phyloP scores from a whole-genome alignment of 1,140 invertebrate genomes.

The Drosophila rhopaloa region DNA sequence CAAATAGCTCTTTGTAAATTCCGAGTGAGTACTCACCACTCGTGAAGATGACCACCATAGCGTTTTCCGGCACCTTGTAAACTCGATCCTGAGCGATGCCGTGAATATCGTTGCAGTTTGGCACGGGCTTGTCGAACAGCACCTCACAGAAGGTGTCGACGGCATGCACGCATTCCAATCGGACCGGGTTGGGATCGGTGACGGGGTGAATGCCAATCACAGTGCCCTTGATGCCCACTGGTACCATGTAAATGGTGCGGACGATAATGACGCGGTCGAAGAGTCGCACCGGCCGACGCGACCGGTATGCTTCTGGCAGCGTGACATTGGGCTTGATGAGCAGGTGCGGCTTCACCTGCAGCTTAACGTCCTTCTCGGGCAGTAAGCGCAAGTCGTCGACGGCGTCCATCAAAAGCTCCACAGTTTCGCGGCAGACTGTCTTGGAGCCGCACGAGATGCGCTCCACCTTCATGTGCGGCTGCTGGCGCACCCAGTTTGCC shows the following conservation, averaged over 20 bases:
- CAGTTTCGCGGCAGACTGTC: conserved; percentile 89
- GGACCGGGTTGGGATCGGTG: conserved; percentile 77
- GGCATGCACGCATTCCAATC: conserved; percentile 68
- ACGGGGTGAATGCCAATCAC: conserved; percentile 89
- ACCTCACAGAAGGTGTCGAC: conserved; percentile 76
- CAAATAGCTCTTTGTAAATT: too few relatives aligned
- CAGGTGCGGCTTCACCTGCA: conserved; percentile 92
- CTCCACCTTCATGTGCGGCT: conserved; percentile 87
- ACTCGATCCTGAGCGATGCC: conserved; percentile 75
- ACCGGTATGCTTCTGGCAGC: conserved; percentile 63
- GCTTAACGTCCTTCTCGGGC: conserved; percentile 86
- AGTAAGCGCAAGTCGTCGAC: conserved; percentile 85
- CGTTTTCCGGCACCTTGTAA: conserved; percentile 70
- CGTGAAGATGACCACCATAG: conserved; percentile 53
- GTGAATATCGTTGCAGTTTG: conserved; percentile 70
- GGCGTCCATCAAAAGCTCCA: conserved; percentile 87
- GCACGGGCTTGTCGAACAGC: conserved; percentile 66
- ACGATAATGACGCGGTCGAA: conserved; percentile 94
- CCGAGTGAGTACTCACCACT: conserved; percentile 24
- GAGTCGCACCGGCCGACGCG: conserved; percentile 87
- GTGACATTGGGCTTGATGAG: conserved; percentile 88
- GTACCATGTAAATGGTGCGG: conserved; percentile 88
- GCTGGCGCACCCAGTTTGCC: conserved; percentile 89
- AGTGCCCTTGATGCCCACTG: conserved; percentile 92
- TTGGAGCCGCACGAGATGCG: conserved; percentile 88